These are phyloP conservation scores for Acropternis orthonyx DNA, from an alignment of 2,797 vertebrate species.

Conservation along the genomic window DNA sequence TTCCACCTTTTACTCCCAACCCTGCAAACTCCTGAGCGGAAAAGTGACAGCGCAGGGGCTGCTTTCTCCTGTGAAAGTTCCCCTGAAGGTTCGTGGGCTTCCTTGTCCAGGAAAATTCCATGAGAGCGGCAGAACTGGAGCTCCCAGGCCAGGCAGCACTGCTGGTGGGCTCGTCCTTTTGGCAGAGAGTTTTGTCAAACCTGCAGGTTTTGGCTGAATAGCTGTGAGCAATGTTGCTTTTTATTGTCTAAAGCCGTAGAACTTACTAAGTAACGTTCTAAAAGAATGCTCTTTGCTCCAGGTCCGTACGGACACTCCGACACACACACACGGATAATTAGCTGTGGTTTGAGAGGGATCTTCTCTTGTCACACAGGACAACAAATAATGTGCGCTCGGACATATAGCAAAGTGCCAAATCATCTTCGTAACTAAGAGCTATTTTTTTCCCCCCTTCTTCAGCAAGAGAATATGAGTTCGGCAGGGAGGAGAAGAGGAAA, in stretches of 20 bases:
- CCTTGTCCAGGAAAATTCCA: accelerated
- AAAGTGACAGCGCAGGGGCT: neutral
- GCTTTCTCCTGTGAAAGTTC: neutral
- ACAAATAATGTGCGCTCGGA: neutral
- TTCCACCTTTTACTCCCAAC: neutral
- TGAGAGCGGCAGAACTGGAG: neutral
- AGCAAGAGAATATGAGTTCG: constrained; percentile 75
- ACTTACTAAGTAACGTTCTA: neutral
- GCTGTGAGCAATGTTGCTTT: neutral
- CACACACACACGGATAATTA: too few species aligned
- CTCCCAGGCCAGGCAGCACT: neutral
- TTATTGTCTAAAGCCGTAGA: neutral
- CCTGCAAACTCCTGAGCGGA: neutral
- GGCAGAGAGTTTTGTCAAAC: neutral
- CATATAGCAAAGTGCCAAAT: neutral
- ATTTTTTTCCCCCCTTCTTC: neutral
- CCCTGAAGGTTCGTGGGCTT: neutral
- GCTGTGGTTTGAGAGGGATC: neutral
- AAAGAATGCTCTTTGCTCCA: neutral
- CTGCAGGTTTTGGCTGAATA: neutral
- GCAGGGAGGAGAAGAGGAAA: constrained; percentile 72
- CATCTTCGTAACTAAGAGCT: neutral
- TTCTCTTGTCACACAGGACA: neutral
- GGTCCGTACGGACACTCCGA: neutral
- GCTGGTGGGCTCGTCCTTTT: neutral